phyloP scores from a whole-genome alignment of 2,797 vertebrate species.

The Bufotes viridis region DNA sequence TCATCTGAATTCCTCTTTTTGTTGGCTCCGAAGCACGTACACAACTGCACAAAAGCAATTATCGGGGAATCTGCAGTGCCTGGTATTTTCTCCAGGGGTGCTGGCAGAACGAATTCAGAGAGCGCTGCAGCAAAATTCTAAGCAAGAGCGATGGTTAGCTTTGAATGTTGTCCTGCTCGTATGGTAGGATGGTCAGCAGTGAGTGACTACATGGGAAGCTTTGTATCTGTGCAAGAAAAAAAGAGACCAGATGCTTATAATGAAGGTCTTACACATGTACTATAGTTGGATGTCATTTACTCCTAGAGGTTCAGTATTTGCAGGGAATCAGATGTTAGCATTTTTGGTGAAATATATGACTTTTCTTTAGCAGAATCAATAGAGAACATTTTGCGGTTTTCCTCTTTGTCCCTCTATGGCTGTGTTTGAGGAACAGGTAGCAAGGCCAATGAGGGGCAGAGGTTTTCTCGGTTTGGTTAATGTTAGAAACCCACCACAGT shows the following conservation, averaged over 20 bases:
- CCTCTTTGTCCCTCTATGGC: not conserved
- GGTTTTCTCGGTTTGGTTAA: conserved; percentile 12
- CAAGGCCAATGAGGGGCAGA: not conserved
- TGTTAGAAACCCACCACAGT: conserved; percentile 39
- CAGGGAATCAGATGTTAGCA: not conserved
- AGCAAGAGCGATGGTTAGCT: conserved; percentile 34
- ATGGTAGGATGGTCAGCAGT: not conserved
- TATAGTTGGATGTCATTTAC: not conserved
- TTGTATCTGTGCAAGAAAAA: not conserved
- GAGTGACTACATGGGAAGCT: not conserved
- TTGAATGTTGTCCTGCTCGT: not conserved
- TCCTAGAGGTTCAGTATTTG: not conserved
- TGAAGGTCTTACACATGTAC: not conserved
- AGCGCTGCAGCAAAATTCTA: conserved; percentile 42
- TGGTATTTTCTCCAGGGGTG: conserved; percentile 49
- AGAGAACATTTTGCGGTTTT: not conserved
- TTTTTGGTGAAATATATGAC: not conserved
- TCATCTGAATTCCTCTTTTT: conserved; percentile 46
- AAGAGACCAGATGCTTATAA: not conserved
- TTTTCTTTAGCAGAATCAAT: not conserved
- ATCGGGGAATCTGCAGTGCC: conserved; percentile 54
- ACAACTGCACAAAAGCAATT: conserved; percentile 56
- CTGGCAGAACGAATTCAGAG: conserved; percentile 38
- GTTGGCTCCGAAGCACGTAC: conserved; percentile 20
- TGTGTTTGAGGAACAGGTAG: not conserved